Percentiles rank a stretch among this genome's conserved stretches.
phyloP scores from a whole-genome alignment of 2,888 invertebrate genomes.

The Neoitamus cyanurus region DNA sequence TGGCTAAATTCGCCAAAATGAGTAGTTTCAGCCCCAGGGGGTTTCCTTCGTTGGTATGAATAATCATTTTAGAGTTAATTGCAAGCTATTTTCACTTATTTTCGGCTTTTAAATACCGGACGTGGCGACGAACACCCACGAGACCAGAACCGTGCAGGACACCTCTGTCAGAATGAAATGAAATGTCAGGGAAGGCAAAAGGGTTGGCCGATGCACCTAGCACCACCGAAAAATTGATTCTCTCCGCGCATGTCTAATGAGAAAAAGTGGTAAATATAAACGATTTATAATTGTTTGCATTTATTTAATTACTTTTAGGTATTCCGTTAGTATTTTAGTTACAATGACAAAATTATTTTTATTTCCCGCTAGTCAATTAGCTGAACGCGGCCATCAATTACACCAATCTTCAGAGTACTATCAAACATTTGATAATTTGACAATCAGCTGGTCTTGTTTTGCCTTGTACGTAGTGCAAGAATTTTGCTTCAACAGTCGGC shows the following conservation, averaged over 20 bases:
- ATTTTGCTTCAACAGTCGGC: not conserved
- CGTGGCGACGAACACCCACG: constrained; percentile 45
- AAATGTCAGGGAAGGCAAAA: not conserved
- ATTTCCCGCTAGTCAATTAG: not conserved
- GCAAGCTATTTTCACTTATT: not conserved
- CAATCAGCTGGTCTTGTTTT: not conserved
- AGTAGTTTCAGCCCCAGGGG: constrained; percentile 80
- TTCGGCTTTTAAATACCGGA: constrained; percentile 11
- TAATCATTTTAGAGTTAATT: constrained; percentile 69
- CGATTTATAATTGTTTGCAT: not conserved
- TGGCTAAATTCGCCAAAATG: constrained; percentile 75
- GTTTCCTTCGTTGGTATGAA: constrained; percentile 81
- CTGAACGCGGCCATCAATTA: not conserved
- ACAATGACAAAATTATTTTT: not conserved
- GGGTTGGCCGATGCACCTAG: not conserved
- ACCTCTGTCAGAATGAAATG: not conserved
- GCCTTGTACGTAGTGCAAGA: not conserved
- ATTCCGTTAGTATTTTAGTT: not conserved
- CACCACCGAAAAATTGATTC: not conserved
- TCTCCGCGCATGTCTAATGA: not conserved
- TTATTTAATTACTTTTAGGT: not conserved
- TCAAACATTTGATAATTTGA: not conserved
- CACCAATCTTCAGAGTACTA: not conserved
- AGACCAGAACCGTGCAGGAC: not conserved
- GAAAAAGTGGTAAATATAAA: no score